phyloP scores from a whole-genome alignment of 2,888 invertebrate species.

The Drosophila sordidapex region DNA sequence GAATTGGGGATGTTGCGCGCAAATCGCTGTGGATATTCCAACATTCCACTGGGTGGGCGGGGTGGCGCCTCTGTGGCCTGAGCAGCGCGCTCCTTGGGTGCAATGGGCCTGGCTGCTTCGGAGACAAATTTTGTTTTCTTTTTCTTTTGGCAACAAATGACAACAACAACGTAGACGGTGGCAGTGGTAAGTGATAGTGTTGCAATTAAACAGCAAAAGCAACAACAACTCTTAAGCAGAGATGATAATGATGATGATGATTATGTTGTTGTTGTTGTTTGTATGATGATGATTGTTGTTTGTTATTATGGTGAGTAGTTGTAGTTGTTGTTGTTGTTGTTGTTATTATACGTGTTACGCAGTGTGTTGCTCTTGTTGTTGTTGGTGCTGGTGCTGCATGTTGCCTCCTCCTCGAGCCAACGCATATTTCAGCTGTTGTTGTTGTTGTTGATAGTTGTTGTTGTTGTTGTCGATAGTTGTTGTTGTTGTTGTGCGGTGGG shows the following conservation, averaged over 20 bases:
- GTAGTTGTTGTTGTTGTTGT: constrained; percentile 5
- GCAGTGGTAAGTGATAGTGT: constrained; percentile 3
- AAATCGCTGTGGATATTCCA: constrained; percentile 87
- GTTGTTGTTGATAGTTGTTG: constrained; percentile 12
- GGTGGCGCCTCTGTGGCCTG: constrained; percentile 59
- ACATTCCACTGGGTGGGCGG: constrained; percentile 82
- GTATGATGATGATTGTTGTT: constrained; percentile 5
- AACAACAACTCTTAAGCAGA: constrained; percentile 19
- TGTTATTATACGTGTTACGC: constrained; percentile 22
- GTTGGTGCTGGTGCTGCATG: constrained; percentile 44
- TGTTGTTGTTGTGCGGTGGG: constrained; percentile 24
- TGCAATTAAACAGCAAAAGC: constrained; percentile 34
- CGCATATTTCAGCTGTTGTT: constrained; percentile 45
- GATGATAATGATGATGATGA: constrained; percentile 20
- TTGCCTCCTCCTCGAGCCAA: constrained; percentile 50
- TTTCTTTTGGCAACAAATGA: constrained; percentile 23
- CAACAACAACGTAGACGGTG: constrained; percentile 22
- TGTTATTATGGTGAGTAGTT: constrained; percentile 20
- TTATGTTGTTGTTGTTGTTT: constrained; percentile 18
- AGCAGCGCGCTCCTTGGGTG: constrained; percentile 42
- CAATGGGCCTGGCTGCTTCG: constrained; percentile 27
- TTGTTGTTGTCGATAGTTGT: constrained; percentile 19
- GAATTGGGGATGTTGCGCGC: constrained; percentile 88
- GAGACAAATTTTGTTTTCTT: constrained; percentile 25
- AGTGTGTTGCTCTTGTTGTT: constrained; percentile 16